Evolutionary conservation across 1,140 invertebrate species (phyloP), one percentile per base, ranked within the genome.

Genomic region (Bombus haemorrhoidalis): DNA sequence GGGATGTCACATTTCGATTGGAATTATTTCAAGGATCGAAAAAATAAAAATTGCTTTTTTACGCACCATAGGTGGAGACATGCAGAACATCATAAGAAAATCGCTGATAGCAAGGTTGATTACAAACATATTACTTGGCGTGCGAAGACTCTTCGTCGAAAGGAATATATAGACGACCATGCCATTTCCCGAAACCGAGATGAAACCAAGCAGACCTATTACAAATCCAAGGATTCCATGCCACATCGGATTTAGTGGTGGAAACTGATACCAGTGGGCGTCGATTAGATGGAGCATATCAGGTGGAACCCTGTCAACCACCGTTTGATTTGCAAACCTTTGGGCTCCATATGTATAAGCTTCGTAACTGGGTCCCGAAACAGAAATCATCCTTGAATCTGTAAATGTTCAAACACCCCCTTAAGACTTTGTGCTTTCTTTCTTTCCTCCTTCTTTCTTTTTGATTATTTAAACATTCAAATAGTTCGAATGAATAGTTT

Each of bases 81-180:
- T 98, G 81, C 94, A 95, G 81, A 97, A 95, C 98, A 98, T 98
- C 97, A 99, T 98, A 62, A 97, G 94, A 91, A 98, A 98, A 92
- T 99, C 98, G 18, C 97, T 98, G 93, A 98, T 97, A 13, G 98
- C 98, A 89, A 98, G 95, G 94, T 98, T 98, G 68, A 98, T 96
- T 22, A 98, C 97, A 53, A 98, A 95, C 80, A 98, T 93, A 94
- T 98, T 98, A 81, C 98, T 98, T 25, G 98, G 98, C 32, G 97
- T 98, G 89, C 97, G 96, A 3, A 98, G 96, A 69, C 95, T 95
- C 94, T 98, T 98, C 2, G 97, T 97, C 9, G 96, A 96, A 34
- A 96, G 95, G 94, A 98, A 99, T 85, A 98, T 98, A 94, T 98
- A 98, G 82, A 98, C 96, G 53, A 98, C 98, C 95, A 98, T 97